phyloP scores from a whole-genome alignment of 2,797 vertebrate genomes.

The Thunnus albacares region DNA sequence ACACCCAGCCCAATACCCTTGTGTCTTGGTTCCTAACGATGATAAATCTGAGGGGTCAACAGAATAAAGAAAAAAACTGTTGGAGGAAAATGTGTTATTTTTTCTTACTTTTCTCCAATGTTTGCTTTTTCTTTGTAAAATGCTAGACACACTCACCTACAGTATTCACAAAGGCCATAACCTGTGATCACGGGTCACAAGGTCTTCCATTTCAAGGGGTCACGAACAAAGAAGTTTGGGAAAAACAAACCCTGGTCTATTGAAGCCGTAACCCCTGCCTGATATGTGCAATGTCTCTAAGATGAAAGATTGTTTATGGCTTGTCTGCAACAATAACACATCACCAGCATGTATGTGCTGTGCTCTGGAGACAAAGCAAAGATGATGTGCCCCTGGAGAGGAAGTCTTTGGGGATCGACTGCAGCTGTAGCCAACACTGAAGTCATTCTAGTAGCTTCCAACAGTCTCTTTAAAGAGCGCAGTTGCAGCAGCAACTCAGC shows the following conservation, averaged over 20 bases:
- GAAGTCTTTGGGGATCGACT: background rate
- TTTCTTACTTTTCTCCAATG: too few relatives aligned
- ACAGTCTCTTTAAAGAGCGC: conserved; percentile 35
- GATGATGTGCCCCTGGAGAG: conserved; percentile 21
- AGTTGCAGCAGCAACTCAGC: conserved; percentile 35
- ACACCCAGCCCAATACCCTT: too few relatives aligned
- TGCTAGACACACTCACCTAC: background rate
- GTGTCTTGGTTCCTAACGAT: too few relatives aligned
- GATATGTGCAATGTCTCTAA: background rate
- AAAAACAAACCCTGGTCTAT: background rate
- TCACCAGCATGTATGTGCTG: conserved; percentile 5
- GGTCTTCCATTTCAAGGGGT: background rate
- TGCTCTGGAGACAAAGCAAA: conserved; percentile 18
- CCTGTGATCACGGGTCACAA: background rate
- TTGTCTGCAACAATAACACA: conserved; percentile 10
- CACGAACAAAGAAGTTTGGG: background rate
- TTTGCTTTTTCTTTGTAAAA: too few relatives aligned
- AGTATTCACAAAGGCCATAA: too few relatives aligned
- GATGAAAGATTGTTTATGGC: conserved; percentile 9
- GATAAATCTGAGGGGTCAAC: too few relatives aligned
- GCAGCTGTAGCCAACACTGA: conserved; percentile 42
- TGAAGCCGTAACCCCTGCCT: background rate
- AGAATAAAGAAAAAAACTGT: too few relatives aligned
- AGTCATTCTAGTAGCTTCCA: conserved; percentile 35
- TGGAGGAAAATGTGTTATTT: too few relatives aligned